Percentiles rank a stretch among this genome's conserved stretches.
These are phyloP conservation scores for Rostratula benghalensis DNA, from an alignment of 2,113 vertebrate species.

Conservation along the genomic window DNA sequence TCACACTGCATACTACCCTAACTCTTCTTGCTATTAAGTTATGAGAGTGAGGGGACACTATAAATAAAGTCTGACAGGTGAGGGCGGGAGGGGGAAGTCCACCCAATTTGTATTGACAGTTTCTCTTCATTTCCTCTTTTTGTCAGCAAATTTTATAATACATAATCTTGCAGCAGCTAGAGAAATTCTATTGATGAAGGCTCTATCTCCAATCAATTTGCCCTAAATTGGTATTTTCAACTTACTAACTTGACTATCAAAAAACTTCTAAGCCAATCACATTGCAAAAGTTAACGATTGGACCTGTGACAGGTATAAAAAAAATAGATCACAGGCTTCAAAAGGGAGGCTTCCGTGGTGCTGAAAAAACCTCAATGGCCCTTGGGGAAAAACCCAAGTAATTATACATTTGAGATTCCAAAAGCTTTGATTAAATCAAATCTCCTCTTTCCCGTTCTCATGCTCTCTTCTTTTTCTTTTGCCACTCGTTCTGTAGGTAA, in stretches of 20 bases:
- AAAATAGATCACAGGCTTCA: background rate
- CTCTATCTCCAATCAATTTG: background rate
- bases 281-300: background rate
- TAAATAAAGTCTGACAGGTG: background rate
- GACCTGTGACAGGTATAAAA: background rate
- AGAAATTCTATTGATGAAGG: background rate
- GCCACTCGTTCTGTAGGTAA: background rate
- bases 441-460: background rate
- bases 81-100: background rate
- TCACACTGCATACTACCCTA: background rate
- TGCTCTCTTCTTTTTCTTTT: rapidly evolving
- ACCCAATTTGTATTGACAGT: background rate
- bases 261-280: background rate
- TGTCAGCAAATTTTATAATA: background rate
- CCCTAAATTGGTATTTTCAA: background rate
- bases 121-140: background rate
- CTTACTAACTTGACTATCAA: background rate
- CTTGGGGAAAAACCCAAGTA: too few relatives aligned
- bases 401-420: background rate
- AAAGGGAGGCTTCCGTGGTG: background rate
- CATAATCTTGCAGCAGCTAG: background rate
- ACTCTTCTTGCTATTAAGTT: background rate
- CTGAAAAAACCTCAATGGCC: background rate
- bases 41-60: background rate
- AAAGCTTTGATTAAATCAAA: background rate